Evolutionary conservation across 2,888 invertebrate species (phyloP), one percentile per base, ranked within the genome.

Genomic region (Epinotia ramella): DNA sequence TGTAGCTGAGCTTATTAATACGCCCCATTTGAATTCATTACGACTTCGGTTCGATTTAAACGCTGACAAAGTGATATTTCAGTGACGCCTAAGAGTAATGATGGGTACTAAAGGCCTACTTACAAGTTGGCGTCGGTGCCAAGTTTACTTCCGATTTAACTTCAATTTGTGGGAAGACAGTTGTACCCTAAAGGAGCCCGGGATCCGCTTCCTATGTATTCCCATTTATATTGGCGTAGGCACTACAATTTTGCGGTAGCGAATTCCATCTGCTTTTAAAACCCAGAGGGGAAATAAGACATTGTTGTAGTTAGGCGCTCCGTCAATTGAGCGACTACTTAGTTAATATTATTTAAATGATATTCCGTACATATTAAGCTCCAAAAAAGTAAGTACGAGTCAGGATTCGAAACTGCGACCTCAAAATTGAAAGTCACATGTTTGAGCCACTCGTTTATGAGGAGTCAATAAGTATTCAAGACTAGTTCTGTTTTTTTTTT

Each of bases 31-130:
- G 81, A 85, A 83, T 85, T 84, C 83, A 87, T 87, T 87, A 85
- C 84, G 85, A 88, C 87, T 87, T 87, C 84, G 87, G 85, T 83
- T 87, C 87, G 86, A 87, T 88, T 87, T 83, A 84, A 79, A 74
- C 67, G 67, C 76, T 76, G 76, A 72, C 76, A 72, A 72, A 76
- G 66, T 76, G 71, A 76, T 76, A 76, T 72, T 67, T 76, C 76
- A 72, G 60, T 46, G 75, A 70, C 65, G 46, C 44, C n/a, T n/a
- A 62, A 67, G 62, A 76, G 63, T 67, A 46, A 76, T 76, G 71
- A 62, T 71, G 75, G 53, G 13, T 64, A 67, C 67, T 63, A 57
- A 72, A 57, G 28, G 53, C 65, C 60, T 53, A 62, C 65, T 65
- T 75, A 65, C 71, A 59, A 69, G 65, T 71, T 71, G 65, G 44